Percentiles rank a stretch among this genome's conserved stretches.
Conservation (phyloP, 2,888 invertebrate genomes). For the Clivina fossor region DNA sequence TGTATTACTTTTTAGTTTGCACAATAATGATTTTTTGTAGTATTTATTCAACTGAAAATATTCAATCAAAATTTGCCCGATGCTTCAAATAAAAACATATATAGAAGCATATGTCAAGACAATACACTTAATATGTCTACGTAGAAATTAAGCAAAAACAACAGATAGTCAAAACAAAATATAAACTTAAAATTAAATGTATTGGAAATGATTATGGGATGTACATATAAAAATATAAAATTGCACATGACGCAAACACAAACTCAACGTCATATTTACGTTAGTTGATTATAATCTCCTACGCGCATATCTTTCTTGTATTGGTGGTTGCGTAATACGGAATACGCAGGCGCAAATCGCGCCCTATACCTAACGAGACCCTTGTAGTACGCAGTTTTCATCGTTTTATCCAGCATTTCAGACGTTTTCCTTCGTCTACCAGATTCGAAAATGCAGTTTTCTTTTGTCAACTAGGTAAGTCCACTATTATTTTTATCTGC, state of each 20-base stretch:
- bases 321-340: conserved; percentile 17
- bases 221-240: not conserved
- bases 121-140: too few species aligned
- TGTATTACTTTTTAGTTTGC: too few species aligned
- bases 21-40: too few species aligned
- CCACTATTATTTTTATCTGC: too few species aligned
- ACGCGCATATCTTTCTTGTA: conserved; percentile 19
- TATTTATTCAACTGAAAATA: too few species aligned
- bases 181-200: too few species aligned
- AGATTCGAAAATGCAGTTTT: conserved; percentile 15
- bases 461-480: conserved; percentile 22
- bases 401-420: conserved; percentile 19
- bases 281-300: conserved; percentile 4
- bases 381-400: conserved; percentile 28
- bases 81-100: too few species aligned
- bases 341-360: conserved; percentile 27
- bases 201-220: too few species aligned
- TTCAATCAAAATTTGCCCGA: too few species aligned
- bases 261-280: not conserved
- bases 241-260: not conserved
- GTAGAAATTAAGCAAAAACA: too few species aligned
- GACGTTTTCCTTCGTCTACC: conserved; percentile 15
- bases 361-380: conserved; percentile 18
- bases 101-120: too few species aligned
- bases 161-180: too few species aligned